A percentile compares a stretch with the other conserved stretches of the same genome.
Conservation (phyloP, 2,113 vertebrate species). For the Plectropomus leopardus region DNA sequence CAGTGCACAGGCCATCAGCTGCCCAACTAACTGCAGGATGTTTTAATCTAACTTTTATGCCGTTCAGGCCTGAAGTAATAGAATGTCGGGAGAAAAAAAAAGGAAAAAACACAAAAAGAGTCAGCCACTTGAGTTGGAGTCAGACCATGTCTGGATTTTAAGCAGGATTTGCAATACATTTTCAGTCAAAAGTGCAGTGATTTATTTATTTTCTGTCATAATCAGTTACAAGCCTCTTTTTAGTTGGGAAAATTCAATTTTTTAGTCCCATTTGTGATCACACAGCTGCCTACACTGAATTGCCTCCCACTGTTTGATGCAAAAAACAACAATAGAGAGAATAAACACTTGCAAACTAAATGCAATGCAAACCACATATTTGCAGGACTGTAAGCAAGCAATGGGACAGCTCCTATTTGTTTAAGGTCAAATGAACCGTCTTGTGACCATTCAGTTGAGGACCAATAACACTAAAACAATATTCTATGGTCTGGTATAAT, state of each 20-base stretch:
- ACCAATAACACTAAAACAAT: constrained; percentile 11
- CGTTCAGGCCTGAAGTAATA: background rate
- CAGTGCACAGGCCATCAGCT: background rate
- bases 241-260: background rate
- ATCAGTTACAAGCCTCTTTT: background rate
- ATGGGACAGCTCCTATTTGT: background rate
- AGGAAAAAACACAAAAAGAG: too few species aligned
- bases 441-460: background rate
- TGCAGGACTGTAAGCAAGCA: background rate
- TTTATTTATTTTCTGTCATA: background rate
- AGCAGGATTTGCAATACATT: background rate
- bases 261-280: background rate
- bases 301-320: background rate
- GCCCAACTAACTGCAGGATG: background rate
- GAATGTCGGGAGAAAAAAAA: background rate
- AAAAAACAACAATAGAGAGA: background rate
- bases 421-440: constrained; percentile 6
- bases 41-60: background rate
- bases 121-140: background rate
- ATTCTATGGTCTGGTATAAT: background rate
- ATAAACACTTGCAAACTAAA: background rate
- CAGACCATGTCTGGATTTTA: background rate
- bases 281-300: background rate
- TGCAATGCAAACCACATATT: background rate
- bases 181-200: background rate